Conservation (phyloP, 2,888 invertebrate species). For the Cataglyphis rosenhaueri region DNA sequence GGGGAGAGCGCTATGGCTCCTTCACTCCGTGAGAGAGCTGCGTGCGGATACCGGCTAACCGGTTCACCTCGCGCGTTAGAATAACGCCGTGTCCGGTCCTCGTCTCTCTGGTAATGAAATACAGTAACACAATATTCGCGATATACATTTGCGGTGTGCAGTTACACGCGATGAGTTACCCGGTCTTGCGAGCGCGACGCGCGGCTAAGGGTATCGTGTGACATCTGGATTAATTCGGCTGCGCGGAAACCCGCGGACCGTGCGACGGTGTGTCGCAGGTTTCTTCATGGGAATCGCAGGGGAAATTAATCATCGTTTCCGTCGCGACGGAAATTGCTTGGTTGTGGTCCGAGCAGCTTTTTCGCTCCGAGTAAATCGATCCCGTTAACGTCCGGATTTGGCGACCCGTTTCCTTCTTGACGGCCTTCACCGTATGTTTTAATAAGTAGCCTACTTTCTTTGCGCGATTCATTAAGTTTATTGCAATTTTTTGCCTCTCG, state of each 20-base stretch:
- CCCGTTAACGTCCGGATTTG: constrained; percentile 13
- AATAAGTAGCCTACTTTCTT: constrained; percentile 38
- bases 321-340: constrained; percentile 46
- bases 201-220: constrained; percentile 73
- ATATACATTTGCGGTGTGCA: constrained; percentile 80
- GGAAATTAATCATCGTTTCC: constrained; percentile 47
- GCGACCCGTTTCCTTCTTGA: background rate
- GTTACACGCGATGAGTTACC: constrained; percentile 72
- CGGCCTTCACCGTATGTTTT: constrained; percentile 23
- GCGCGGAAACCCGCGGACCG: constrained; percentile 56
- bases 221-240: constrained; percentile 70
- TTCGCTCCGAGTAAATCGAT: constrained; percentile 39
- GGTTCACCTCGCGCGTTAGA: constrained; percentile 66
- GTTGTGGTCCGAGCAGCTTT: constrained; percentile 29
- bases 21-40: constrained; percentile 22
- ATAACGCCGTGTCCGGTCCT: constrained; percentile 75
- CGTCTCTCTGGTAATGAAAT: constrained; percentile 81
- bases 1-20: constrained; percentile 60
- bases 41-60: constrained; percentile 36
- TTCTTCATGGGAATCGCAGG: constrained; percentile 30
- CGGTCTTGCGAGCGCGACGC: constrained; percentile 31
- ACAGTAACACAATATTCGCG: constrained; percentile 84
- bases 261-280: constrained; percentile 18
- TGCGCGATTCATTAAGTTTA: constrained; percentile 29
- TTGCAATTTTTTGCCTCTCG: background rate